phyloP scores from a whole-genome alignment of 2,888 invertebrate genomes.

The Beris chalybata region DNA sequence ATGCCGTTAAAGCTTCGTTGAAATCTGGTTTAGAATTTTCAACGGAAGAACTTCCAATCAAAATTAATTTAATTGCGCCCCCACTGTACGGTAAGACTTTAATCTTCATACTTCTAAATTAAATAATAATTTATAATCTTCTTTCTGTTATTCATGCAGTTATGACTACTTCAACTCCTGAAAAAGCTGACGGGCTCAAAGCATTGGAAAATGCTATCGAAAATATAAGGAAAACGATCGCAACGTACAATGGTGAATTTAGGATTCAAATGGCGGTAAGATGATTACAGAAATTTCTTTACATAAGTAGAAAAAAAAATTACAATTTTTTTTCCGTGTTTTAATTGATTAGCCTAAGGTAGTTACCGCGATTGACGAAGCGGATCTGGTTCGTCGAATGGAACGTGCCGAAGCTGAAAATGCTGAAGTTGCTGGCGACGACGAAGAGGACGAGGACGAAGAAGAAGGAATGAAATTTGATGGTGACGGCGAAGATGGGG shows the following conservation, averaged over 20 bases:
- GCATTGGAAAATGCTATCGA: slow-evolving; percentile 88
- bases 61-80: slow-evolving; percentile 98
- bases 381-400: slow-evolving; percentile 90
- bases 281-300: slow-evolving; percentile 38
- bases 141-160: slow-evolving; percentile 57
- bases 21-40: slow-evolving; percentile 88
- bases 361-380: slow-evolving; percentile 97
- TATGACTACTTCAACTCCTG: slow-evolving; percentile 97
- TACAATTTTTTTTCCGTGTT: too few relatives aligned
- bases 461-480: slow-evolving; percentile 57
- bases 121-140: not conserved
- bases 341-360: slow-evolving; percentile 78
- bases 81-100: slow-evolving; percentile 78
- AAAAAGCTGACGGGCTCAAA: slow-evolving; percentile 90
- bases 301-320: not conserved
- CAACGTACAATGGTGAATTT: slow-evolving; percentile 85
- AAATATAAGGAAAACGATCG: slow-evolving; percentile 81
- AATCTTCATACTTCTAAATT: not conserved
- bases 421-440: slow-evolving; percentile 89
- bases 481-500: slow-evolving; percentile 53
- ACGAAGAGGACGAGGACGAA: slow-evolving; percentile 75
- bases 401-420: slow-evolving; percentile 93
- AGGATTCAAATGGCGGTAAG: slow-evolving; percentile 91
- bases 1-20: slow-evolving; percentile 93
- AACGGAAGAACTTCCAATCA: slow-evolving; percentile 92